Conservation (phyloP, 2,888 invertebrate species). For the Drosophila vallismaia region DNA sequence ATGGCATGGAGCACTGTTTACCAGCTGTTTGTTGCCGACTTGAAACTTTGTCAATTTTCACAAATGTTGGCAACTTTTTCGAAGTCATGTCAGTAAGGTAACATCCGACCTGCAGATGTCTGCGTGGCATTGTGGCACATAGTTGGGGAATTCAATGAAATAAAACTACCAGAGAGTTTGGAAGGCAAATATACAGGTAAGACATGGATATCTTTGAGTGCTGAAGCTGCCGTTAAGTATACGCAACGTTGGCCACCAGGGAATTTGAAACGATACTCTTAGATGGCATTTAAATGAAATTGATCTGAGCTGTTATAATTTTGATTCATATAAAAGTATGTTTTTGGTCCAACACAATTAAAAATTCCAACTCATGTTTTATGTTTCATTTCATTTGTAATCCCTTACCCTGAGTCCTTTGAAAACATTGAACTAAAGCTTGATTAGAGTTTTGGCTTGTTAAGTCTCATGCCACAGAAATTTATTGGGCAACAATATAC, state of each 20-base stretch:
- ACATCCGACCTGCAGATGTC: constrained; percentile 20
- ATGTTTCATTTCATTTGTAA: background rate
- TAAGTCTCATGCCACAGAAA: background rate
- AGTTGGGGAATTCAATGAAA: constrained; percentile 15
- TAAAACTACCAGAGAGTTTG: constrained; percentile 23
- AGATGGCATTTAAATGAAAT: constrained; percentile 1
- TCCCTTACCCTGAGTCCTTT: background rate
- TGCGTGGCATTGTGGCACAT: constrained; percentile 30
- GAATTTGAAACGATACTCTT: background rate
- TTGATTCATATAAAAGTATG: background rate
- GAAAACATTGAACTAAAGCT: background rate
- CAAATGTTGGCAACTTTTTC: constrained; percentile 47
- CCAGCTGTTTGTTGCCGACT: constrained; percentile 38
- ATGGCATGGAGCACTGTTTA: constrained; percentile 38
- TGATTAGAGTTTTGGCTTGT: background rate
- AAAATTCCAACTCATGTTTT: background rate
- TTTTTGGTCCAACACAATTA: background rate
- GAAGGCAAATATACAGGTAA: constrained; percentile 4
- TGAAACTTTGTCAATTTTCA: constrained; percentile 51
- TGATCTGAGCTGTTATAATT: background rate
- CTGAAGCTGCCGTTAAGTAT: background rate
- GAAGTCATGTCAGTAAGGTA: constrained; percentile 53
- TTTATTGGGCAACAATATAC: constrained; percentile 3
- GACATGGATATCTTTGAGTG: constrained; percentile 1
- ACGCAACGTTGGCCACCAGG: constrained; percentile 5